Percentiles rank a stretch among this genome's conserved stretches.
Conservation (phyloP, 2,888 invertebrate species). For the Oligia latruncula region DNA sequence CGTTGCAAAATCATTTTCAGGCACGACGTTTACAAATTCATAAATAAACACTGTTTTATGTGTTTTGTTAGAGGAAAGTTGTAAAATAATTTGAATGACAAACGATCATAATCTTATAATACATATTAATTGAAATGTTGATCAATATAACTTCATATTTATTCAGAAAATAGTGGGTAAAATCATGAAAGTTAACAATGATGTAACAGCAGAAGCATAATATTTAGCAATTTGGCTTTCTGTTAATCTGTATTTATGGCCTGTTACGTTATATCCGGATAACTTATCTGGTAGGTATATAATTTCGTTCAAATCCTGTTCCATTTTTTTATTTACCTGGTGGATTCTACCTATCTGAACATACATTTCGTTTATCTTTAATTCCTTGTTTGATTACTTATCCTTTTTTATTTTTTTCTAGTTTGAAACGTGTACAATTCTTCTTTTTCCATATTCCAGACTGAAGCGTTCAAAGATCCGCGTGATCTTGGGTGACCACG, state of each 20-base stretch:
- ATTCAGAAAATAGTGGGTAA: slow-evolving; percentile 1
- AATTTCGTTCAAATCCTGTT: background rate
- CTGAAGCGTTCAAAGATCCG: slow-evolving; percentile 95
- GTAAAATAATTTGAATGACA: background rate
- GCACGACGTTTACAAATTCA: slow-evolving; percentile 5
- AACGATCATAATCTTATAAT: background rate
- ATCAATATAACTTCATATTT: background rate
- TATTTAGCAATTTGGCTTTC: background rate
- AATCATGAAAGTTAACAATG: slow-evolving; percentile 22
- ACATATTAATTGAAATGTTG: background rate
- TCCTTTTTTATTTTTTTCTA: background rate
- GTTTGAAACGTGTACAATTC: background rate
- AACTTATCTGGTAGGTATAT: background rate
- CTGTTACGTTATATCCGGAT: background rate
- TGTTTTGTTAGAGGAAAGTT: slow-evolving; percentile 12
- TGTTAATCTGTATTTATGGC: slow-evolving; percentile 5
- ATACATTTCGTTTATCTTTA: background rate
- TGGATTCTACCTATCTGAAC: background rate
- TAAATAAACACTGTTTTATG: slow-evolving; percentile 1
- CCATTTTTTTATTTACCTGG: background rate
- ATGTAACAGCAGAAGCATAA: slow-evolving; percentile 22
- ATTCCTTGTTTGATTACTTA: background rate
- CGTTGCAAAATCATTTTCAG: background rate
- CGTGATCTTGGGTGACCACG: slow-evolving; percentile 95
- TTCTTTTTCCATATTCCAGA: slow-evolving; percentile 82